phyloP scores from a whole-genome alignment of 1,140 invertebrate genomes.

The Zaprionus nigranus region DNA sequence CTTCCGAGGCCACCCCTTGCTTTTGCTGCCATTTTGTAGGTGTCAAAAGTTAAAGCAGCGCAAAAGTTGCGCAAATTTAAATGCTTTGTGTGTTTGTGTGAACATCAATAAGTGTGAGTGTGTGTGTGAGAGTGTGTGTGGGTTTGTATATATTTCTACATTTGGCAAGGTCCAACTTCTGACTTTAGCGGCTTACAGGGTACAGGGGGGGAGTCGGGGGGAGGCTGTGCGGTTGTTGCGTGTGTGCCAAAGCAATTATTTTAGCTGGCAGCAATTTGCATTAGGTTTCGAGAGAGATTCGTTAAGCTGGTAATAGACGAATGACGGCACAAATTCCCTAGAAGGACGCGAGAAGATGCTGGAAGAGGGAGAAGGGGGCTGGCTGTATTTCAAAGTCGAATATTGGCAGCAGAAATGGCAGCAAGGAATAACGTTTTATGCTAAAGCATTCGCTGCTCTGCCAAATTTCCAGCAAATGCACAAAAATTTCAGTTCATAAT shows the following conservation, averaged over 20 bases:
- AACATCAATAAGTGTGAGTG: too few relatives aligned
- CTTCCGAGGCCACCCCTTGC: not conserved
- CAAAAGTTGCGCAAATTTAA: constrained; percentile 81
- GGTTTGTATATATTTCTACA: constrained; percentile 54
- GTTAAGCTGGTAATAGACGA: constrained; percentile 63
- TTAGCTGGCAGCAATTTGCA: constrained; percentile 78
- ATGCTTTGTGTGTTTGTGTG: constrained; percentile 48
- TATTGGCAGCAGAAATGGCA: constrained; percentile 3
- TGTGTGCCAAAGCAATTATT: constrained; percentile 80
- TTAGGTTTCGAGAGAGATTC: constrained; percentile 38
- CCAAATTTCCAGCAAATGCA: not conserved
- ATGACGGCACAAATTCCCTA: not conserved
- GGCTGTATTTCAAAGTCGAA: not conserved
- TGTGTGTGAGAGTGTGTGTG: not conserved
- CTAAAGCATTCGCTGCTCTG: not conserved
- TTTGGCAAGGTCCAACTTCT: constrained; percentile 70
- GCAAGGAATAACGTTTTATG: not conserved
- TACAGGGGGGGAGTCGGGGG: too few relatives aligned
- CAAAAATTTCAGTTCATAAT: not conserved
- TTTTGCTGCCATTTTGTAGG: constrained; percentile 50
- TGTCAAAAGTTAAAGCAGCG: constrained; percentile 81
- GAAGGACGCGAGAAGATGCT: not conserved
- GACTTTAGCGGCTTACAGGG: not conserved
- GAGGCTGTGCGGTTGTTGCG: constrained; percentile 18
- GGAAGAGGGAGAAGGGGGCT: not conserved